Evolutionary conservation across 2,797 vertebrate species (phyloP), one percentile per base, ranked within the genome.

Genomic region (Moxostoma hubbsi): DNA sequence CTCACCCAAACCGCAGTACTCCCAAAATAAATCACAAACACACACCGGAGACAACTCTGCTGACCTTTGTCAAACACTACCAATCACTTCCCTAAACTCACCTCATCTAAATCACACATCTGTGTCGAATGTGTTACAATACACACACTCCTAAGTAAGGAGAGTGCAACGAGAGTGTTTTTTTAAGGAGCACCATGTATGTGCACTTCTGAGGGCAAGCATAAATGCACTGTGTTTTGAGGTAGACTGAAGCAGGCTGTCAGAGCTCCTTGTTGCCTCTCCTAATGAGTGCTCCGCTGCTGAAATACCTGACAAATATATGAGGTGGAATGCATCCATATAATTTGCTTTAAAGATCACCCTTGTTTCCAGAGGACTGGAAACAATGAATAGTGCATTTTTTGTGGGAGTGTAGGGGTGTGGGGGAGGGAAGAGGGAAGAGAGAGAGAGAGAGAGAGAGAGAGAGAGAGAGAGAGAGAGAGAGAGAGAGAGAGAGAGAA

Each of bases 221-320:
- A 76, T 83, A 82, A 86, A 84, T 83, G 70, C 77, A 73, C 75
- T 85, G 82, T 59, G 55, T 84, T 83, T 57, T 85, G 83, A 83
- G 84, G 76, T 51, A 55, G 76, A 82, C 83, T 84, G 79, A 80
- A 85, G 83, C 81, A 81, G 83, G 81, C 86, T 79, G 87, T 86
- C 94, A 94, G 90, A 87, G 93, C 93, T 93, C 93, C 93, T 94
- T 95, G 95, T 55, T 95, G 94, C 93, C 94, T 92, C 93, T 93
- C 93, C 81, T 92, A 92, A 92, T 92, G 94, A 95, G 93, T 92
- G 92, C 92, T 90, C 88, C 92, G 90, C 92, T 88, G 96, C 94
- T 93, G 95, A 97, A 96, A 97, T 97, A 95, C 93, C 92, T 98
- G 96, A 96, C 96, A 97, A 96, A 95, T 98, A 97, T 98, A 97